Percentiles rank a stretch among this genome's conserved stretches.
Evolutionary conservation across 2,113 vertebrate species (phyloP).

Genomic region (Potamarius usumacintae): DNA sequence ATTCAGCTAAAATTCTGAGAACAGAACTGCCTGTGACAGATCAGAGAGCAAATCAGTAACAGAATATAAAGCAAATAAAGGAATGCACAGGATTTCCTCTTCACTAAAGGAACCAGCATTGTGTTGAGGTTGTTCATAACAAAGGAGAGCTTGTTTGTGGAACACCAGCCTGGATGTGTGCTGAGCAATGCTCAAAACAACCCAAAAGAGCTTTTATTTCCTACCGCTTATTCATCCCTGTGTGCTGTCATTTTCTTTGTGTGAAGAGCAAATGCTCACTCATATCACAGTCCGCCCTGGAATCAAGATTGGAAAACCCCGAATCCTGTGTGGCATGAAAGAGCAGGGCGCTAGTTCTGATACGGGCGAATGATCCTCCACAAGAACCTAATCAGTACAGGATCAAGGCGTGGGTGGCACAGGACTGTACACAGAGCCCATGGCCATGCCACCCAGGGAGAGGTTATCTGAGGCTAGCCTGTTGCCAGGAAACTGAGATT

Average conservation of each 20-base stretch:
- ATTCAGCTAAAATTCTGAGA: background rate
- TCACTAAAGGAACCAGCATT: conserved; percentile 8
- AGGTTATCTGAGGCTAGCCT: conserved; percentile 32
- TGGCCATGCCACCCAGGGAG: conserved; percentile 51
- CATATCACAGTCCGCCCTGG: background rate
- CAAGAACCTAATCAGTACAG: conserved; percentile 44
- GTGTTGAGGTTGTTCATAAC: background rate
- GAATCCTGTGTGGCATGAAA: conserved; percentile 35
- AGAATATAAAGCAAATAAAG: background rate
- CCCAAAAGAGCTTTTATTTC: conserved; percentile 19
- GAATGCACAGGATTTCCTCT: background rate
- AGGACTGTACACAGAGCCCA: background rate
- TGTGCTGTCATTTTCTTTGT: background rate
- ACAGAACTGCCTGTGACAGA: too few species aligned
- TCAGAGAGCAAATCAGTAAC: background rate
- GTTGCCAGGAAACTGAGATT: background rate
- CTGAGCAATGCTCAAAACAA: conserved; percentile 21
- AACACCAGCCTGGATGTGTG: conserved; percentile 30
- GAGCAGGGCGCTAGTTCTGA: conserved; percentile 1
- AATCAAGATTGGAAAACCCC: conserved; percentile 10
- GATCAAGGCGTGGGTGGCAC: conserved; percentile 26
- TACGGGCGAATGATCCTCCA: conserved; percentile 42
- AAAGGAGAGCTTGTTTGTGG: conserved; percentile 42
- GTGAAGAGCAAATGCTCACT: conserved; percentile 10
- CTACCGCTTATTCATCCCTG: background rate